Evolutionary conservation across 2,888 invertebrate genomes (phyloP).

Genomic region (Philopedon plagiatum): DNA sequence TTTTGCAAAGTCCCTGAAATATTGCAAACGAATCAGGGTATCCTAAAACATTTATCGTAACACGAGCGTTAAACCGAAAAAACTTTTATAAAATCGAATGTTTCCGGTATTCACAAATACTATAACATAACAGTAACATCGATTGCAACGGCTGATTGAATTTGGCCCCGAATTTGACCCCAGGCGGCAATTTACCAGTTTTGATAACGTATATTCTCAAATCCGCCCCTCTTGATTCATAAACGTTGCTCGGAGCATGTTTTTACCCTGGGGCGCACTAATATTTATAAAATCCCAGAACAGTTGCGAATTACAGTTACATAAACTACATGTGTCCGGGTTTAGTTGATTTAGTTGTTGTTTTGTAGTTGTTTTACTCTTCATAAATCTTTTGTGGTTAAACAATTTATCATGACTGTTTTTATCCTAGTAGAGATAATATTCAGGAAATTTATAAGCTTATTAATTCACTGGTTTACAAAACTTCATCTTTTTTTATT

Average conservation of each 20-base stretch:
- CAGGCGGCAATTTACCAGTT: slow-evolving; percentile 44
- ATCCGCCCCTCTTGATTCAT: slow-evolving; percentile 47
- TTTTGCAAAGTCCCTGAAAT: too few species aligned
- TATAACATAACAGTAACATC: slow-evolving; percentile 12
- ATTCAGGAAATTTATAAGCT: too few species aligned
- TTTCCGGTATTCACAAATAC: slow-evolving; percentile 2
- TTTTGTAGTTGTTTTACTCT: neutral
- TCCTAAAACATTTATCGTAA: neutral
- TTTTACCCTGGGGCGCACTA: slow-evolving; percentile 48
- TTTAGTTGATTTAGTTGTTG: slow-evolving; percentile 29
- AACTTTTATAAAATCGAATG: slow-evolving; percentile 1
- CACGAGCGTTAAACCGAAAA: neutral
- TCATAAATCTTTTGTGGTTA: slow-evolving; percentile 12
- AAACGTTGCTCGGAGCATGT: slow-evolving; percentile 35
- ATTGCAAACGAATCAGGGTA: neutral
- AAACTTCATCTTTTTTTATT: too few species aligned
- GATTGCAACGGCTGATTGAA: slow-evolving; percentile 42
- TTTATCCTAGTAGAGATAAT: too few species aligned
- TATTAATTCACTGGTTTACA: too few species aligned
- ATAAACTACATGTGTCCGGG: slow-evolving; percentile 53
- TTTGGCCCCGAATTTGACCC: slow-evolving; percentile 39
- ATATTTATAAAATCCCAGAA: slow-evolving; percentile 57
- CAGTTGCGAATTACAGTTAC: slow-evolving; percentile 50
- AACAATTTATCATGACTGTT: neutral
- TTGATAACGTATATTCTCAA: slow-evolving; percentile 47